phyloP scores from a whole-genome alignment of 1,140 invertebrate genomes.

The Pseudomyrmex cubaensis region DNA sequence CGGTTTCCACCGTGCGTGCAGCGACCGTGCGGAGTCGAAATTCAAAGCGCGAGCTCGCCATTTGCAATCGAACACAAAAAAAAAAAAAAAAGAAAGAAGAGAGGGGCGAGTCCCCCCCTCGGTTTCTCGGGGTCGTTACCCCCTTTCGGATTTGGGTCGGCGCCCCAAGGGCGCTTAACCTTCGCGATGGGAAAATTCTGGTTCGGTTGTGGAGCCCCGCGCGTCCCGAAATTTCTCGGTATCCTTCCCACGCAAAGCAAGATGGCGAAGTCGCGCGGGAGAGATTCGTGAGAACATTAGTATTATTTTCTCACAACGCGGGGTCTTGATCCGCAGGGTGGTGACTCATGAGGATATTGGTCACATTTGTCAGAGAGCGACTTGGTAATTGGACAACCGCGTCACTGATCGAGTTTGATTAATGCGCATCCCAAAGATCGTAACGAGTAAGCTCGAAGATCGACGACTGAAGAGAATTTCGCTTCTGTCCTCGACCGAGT shows the following conservation, averaged over 20 bases:
- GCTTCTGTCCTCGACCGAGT: no score
- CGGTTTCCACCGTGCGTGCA: slow-evolving; percentile 73
- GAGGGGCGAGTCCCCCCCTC: slow-evolving; percentile 72
- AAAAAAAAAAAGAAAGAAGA: slow-evolving; percentile 52
- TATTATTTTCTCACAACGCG: slow-evolving; percentile 2
- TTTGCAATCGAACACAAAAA: slow-evolving; percentile 79
- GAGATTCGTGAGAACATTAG: slow-evolving; percentile 44
- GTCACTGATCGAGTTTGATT: neutral
- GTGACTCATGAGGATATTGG: slow-evolving; percentile 16
- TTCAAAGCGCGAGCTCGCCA: slow-evolving; percentile 77
- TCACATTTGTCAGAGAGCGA: neutral
- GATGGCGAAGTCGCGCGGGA: slow-evolving; percentile 14
- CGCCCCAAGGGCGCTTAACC: slow-evolving; percentile 64
- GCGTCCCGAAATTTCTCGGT: slow-evolving; percentile 32
- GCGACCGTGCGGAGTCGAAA: slow-evolving; percentile 58
- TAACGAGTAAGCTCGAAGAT: neutral
- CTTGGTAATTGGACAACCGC: no score
- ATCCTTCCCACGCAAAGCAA: slow-evolving; percentile 38
- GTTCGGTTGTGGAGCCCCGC: slow-evolving; percentile 15
- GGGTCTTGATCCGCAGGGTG: neutral
- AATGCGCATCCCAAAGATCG: neutral
- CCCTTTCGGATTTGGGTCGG: slow-evolving; percentile 81
- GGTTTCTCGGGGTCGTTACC: slow-evolving; percentile 80
- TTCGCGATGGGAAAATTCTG: slow-evolving; percentile 70
- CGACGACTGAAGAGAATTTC: neutral